Conservation (phyloP, 2,888 invertebrate genomes). For the Troglohyphantes excavatus region DNA sequence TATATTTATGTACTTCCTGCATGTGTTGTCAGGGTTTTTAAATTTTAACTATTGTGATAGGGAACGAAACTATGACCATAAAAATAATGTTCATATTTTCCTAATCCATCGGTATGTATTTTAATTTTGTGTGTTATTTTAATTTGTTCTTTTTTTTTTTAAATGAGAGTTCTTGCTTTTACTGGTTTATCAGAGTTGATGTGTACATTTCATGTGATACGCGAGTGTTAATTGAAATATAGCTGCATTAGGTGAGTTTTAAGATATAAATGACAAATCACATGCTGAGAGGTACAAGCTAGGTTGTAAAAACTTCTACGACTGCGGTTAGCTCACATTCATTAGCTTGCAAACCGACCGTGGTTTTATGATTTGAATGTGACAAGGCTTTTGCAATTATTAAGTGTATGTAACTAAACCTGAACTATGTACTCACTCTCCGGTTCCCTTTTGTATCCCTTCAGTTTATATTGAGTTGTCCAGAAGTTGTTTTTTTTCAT, state of each 20-base stretch:
- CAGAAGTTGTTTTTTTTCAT: background rate
- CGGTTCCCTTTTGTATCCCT: constrained; percentile 10
- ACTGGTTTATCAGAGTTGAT: constrained; percentile 28
- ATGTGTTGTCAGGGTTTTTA: constrained; percentile 51
- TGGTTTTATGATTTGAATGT: constrained; percentile 45
- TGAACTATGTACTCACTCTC: background rate
- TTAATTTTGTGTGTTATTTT: constrained; percentile 28
- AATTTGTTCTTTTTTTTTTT: background rate
- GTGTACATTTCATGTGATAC: constrained; percentile 43
- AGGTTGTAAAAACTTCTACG: constrained; percentile 50
- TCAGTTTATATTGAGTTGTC: constrained; percentile 5
- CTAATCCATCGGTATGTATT: background rate
- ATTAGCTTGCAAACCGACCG: constrained; percentile 16
- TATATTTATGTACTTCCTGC: constrained; percentile 62
- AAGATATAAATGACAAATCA: constrained; percentile 47
- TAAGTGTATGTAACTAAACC: constrained; percentile 14
- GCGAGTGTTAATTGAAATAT: constrained; percentile 33
- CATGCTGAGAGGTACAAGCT: constrained; percentile 19
- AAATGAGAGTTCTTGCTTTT: background rate
- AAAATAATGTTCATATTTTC: background rate
- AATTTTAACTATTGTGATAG: constrained; percentile 42
- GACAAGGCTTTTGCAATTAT: constrained; percentile 46
- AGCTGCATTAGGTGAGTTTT: constrained; percentile 31
- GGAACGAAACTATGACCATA: background rate
- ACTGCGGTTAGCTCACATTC: constrained; percentile 30